Evolutionary conservation across 2,888 invertebrate genomes (phyloP).

Genomic region (Netelia virgata): DNA sequence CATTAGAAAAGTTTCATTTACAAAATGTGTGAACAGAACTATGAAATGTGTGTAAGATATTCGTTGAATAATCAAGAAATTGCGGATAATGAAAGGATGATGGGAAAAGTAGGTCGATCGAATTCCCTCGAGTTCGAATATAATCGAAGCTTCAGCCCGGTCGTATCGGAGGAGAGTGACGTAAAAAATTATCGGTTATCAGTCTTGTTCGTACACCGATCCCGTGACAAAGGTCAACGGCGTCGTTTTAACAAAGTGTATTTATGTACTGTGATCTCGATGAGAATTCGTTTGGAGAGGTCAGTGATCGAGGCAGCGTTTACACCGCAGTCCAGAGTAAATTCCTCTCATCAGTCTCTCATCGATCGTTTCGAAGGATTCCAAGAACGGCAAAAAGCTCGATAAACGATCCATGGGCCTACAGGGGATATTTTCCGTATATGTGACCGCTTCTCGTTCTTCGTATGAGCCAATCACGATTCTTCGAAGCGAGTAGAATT

Average conservation of each 20-base stretch:
- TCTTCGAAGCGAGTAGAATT: conserved; percentile 46
- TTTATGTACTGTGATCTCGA: conserved; percentile 9
- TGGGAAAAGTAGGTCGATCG: conserved; percentile 42
- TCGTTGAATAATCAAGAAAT: conserved; percentile 28
- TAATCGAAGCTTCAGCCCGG: conserved; percentile 29
- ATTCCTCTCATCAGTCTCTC: not conserved
- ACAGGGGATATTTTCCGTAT: conserved; percentile 78
- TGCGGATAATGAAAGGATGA: not conserved
- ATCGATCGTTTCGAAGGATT: not conserved
- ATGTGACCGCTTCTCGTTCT: conserved; percentile 78
- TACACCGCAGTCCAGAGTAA: not conserved
- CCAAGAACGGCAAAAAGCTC: not conserved
- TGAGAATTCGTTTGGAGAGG: conserved; percentile 35
- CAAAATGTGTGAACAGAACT: not conserved
- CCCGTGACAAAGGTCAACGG: conserved; percentile 43
- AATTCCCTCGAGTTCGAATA: conserved; percentile 6
- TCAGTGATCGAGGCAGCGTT: conserved; percentile 51
- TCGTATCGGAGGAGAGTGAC: conserved; percentile 6
- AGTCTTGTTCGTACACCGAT: conserved; percentile 25
- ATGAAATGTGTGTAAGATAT: conserved; percentile 24
- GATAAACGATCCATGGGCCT: conserved; percentile 47
- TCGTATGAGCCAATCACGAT: conserved; percentile 75
- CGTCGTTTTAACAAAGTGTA: conserved; percentile 18
- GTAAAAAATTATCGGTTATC: conserved; percentile 49
- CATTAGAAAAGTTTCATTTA: not conserved